Base-by-base conservation (phyloP, 2,797 vertebrate species). In the Jordanella pulchra region DNA sequence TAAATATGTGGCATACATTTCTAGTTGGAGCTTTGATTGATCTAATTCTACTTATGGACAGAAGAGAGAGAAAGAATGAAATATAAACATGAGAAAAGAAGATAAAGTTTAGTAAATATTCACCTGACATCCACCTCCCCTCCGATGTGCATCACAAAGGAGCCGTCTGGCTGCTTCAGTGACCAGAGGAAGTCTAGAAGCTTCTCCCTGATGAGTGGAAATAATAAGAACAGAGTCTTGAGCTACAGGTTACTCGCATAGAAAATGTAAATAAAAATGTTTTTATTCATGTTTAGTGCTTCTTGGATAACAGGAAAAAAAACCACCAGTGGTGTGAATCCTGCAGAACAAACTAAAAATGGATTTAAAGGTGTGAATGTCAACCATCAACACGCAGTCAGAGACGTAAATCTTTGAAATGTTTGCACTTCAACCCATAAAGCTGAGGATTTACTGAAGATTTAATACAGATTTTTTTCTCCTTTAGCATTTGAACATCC, bases 51-150 rank as follows among this genome's bases (percentile, higher is more conserved):
- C 50, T 27, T 3, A 2, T 2, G 39, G 30, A 35, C 13, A n/a
- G 13, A 23, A 50, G 11, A 25, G 28, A 65, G 1, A 15, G 18
- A 48, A 35, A 18, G 7, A 39, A 30, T 27, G 30, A 42, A 39
- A 44, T 14, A 15, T n/a, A 67, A 5, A 14, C 60, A 17, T 7
- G 7, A 53, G 21, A 15, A 27, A 30, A 39, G n/a, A 47, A 44
- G 42, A 63, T 28, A 65, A 50, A 61, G 67, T 67, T 0, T 3
- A 50, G 23, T 21, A 48, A 27, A 64, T 73, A 56, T 15, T 92
- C 87, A 99, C 98, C 98, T 97, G 91, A 99, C 96, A 1, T 99
- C 98, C 90, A 99, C 97, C 88, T 99, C 98, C 17, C 98, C 97
- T 11, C 97, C 97, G 1, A 96, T 65, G 0, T 99, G 98, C 97